Base-by-base conservation (phyloP, 2,888 invertebrate genomes). In the Drosophila meridionalis region DNA sequence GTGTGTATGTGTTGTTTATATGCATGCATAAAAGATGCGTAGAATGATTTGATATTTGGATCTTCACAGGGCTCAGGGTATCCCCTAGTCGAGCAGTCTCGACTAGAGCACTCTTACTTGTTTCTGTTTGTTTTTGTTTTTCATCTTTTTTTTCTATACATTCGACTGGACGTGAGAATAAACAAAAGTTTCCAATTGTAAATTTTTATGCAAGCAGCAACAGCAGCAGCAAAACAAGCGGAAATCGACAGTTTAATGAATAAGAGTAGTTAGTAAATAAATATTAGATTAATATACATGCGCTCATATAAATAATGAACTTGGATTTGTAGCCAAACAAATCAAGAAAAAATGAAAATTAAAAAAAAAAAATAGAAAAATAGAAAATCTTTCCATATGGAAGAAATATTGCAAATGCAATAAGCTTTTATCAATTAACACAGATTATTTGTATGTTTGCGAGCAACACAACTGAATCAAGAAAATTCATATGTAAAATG, bases 181-280 rank as follows among this genome's bases (percentile, higher is more conserved):
- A 80, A 82, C 82, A 80, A 59, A 58, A 52, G 30, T 30, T 50
- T 32, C 32, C 40, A 52, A 34, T 34, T 43, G 32, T 12, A 65
- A 47, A 40, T 58, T 52, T 53, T 30, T 58, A 57, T 53, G 70
- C 42, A 61, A 26, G 47, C 59, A 53, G 26, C 20, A 65, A 48
- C 40, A 64, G 45, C 59, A 53, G 12, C 28, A 68, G 53, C 40
- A 64, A 62, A 60, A 61, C 40, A 64, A 69, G 45, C 69, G 75
- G 52, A 82, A 57, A 78, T 63, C 55, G 28, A 43, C 56, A 14
- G 53, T 28, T 43, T 14, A 66, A 73, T 55, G 63, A 69, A 63
- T 61, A 68, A 56, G 55, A 80, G 58, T 68, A 55, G 64, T 62
- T 74, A 70, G 58, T 68, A 82, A 60, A 74, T 80, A 84, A 66